Conservation (phyloP, 2,113 vertebrate genomes). For the Trochalopteron elliotii region DNA sequence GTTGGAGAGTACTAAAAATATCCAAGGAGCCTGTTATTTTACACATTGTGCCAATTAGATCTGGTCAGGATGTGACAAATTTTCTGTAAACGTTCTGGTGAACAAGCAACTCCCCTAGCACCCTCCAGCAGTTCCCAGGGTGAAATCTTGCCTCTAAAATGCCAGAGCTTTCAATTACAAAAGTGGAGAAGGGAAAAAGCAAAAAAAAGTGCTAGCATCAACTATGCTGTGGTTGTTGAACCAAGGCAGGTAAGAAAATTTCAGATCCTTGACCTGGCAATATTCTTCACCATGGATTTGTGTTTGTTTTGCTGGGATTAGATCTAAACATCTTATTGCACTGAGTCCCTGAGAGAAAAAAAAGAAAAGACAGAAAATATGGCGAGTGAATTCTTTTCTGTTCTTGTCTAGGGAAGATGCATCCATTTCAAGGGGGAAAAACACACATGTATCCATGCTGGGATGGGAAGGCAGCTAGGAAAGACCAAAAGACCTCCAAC, state of each 20-base stretch:
- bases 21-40: not conserved
- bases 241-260: not conserved
- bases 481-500: not conserved
- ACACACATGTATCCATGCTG: not conserved
- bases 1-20: slow-evolving; percentile 2
- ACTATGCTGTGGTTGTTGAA: not conserved
- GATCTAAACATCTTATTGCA: not conserved
- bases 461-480: not conserved
- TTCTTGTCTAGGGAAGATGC: not conserved
- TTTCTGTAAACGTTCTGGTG: not conserved
- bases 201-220: not conserved
- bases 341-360: not conserved
- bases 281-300: not conserved
- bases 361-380: not conserved
- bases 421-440: not conserved
- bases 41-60: not conserved
- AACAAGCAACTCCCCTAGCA: not conserved
- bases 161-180: not conserved
- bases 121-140: not conserved
- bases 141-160: not conserved
- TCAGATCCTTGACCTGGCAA: not conserved
- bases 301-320: not conserved
- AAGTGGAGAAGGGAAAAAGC: not conserved
- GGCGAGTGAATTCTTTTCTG: not conserved
- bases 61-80: not conserved